Evolutionary conservation across 2,797 vertebrate genomes (phyloP).

Genomic region (Neopelma chrysocephalum): DNA sequence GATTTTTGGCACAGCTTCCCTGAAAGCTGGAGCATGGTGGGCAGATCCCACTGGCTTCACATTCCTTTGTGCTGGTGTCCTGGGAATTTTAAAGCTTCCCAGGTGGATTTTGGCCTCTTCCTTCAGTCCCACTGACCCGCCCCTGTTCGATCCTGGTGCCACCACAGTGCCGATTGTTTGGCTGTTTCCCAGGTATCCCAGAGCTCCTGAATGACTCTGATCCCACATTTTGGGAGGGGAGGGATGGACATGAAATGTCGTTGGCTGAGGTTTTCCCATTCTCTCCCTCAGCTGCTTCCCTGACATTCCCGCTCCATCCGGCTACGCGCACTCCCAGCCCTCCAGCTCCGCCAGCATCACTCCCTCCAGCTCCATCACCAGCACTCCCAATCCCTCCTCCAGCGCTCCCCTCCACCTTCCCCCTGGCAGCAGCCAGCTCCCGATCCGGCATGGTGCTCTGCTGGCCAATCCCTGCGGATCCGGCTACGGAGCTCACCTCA

Average conservation of each 20-base stretch:
- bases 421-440: conserved; percentile 75
- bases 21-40: not conserved
- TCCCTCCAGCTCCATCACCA: conserved; percentile 26
- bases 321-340: conserved; percentile 86
- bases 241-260: not conserved
- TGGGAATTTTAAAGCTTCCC: not conserved
- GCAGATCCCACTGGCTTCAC: not conserved
- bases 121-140: not conserved
- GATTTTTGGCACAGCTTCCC: not conserved
- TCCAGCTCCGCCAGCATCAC: conserved; percentile 76
- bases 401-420: conserved; percentile 79
- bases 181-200: not conserved
- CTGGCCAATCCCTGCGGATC: conserved; percentile 72
- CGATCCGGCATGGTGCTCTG: conserved; percentile 68
- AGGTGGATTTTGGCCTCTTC: not conserved
- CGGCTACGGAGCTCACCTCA: conserved; percentile 72
- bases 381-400: conserved; percentile 74
- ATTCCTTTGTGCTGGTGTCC: not conserved
- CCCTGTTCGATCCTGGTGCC: not conserved
- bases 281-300: conserved; percentile 79
- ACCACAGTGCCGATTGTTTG: not conserved
- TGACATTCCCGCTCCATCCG: conserved; percentile 77
- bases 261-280: not conserved
- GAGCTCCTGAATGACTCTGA: not conserved
- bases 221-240: not conserved